Base-by-base conservation (phyloP, 2,113 vertebrate genomes). In the Notothenia rossii region DNA sequence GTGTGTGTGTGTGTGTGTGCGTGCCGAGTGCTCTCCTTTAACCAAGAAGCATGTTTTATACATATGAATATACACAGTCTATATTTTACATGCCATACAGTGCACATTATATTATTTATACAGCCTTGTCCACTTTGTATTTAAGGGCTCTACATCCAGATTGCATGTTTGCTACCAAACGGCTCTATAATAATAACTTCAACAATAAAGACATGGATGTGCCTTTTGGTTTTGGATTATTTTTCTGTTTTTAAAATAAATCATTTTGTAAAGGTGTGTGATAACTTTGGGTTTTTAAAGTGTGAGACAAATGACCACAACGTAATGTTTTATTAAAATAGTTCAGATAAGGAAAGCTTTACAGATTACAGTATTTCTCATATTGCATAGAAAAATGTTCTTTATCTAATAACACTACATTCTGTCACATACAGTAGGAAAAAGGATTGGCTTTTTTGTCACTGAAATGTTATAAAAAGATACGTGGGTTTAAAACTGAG, bases 141-240 rank as follows among this genome's bases (percentile, higher is more conserved):
- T 95, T 95, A 95, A 96, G 95, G 95, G 94, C 92, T 94, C 92
- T 86, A 89, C 94, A 96, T 96, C 93, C 95, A 94, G 95, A 94
- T 90, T 96, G 95, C 96, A 95, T 97, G 96, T 96, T 96, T 96
- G 95, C 94, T 95, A 94, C 92, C 94, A 94, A 95, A 94, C 95
- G 72, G 91, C 88, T 92, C 90, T 90, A 86, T 94, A 76, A 89
- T 85, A 94, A 91, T 93, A 91, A 95, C 94, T 93, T 95, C 90
- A 94, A 94, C 94, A 96, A 96, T 97, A 96, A 95, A 94, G 86
- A 92, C 81, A 87, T 93, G 91, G 92, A 92, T 91, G 93, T 94
- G 92, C 91, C 93, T 93, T 92, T 94, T 90, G 89, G 83, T 90
- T 89, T 84, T 78, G 76, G 62, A 88, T 85, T 70, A 50, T 82